phyloP scores from a whole-genome alignment of 2,888 invertebrate genomes.

The Xylota segnis region DNA sequence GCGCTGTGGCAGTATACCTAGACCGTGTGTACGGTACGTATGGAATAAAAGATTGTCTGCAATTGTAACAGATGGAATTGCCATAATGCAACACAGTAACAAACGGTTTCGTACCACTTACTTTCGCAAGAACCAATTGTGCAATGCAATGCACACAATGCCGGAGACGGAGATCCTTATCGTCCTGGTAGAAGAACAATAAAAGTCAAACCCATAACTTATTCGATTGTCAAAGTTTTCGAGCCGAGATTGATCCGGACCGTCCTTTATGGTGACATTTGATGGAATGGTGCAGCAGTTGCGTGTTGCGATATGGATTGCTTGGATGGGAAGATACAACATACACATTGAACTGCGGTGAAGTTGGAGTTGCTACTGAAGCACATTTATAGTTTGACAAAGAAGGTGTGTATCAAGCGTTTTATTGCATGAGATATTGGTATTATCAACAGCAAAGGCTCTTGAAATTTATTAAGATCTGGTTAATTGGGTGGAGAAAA shows the following conservation, averaged over 20 bases:
- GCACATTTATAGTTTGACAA: constrained; percentile 40
- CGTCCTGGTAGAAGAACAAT: constrained; percentile 77
- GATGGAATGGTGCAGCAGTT: constrained; percentile 72
- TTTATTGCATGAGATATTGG: not conserved
- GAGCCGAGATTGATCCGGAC: constrained; percentile 77
- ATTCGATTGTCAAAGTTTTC: constrained; percentile 77
- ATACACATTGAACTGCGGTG: not conserved
- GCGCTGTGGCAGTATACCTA: constrained; percentile 33
- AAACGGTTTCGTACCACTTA: constrained; percentile 52
- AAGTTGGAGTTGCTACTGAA: not conserved
- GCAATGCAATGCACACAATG: constrained; percentile 46
- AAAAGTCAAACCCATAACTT: constrained; percentile 79
- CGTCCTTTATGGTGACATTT: constrained; percentile 74
- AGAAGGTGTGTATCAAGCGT: not conserved
- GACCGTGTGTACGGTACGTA: constrained; percentile 8
- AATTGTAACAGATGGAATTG: constrained; percentile 62
- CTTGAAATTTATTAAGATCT: too few species aligned
- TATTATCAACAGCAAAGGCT: too few species aligned
- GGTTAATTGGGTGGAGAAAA: too few species aligned
- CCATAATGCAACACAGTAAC: constrained; percentile 46
- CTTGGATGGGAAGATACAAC: constrained; percentile 46
- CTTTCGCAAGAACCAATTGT: constrained; percentile 67
- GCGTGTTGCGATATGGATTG: constrained; percentile 72
- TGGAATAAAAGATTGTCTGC: constrained; percentile 7
- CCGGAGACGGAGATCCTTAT: constrained; percentile 63